Evolutionary conservation across 2,888 invertebrate genomes (phyloP).

Genomic region (Tortricodes alternella): DNA sequence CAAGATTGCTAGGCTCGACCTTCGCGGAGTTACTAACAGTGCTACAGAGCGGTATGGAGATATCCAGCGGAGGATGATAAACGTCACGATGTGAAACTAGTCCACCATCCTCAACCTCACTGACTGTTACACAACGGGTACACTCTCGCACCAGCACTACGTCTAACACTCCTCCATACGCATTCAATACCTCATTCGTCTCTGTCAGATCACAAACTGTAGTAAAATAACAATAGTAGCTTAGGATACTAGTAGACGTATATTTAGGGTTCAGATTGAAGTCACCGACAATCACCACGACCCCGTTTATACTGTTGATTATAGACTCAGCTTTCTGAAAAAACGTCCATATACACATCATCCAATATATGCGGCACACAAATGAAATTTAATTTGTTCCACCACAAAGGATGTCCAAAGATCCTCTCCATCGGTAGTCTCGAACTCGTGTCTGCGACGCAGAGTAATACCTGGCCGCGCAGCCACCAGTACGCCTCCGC

Average conservation of each 20-base stretch:
- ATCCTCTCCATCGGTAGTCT: background rate
- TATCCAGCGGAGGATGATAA: background rate
- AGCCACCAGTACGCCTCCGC: conserved; percentile 4
- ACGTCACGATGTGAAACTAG: background rate
- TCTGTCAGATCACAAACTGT: background rate
- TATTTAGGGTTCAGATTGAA: background rate
- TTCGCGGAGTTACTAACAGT: too few species aligned
- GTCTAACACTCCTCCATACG: background rate
- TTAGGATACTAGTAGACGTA: background rate
- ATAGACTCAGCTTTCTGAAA: background rate
- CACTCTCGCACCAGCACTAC: background rate
- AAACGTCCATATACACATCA: background rate
- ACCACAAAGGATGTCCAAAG: background rate
- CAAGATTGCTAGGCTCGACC: background rate
- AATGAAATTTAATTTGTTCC: background rate
- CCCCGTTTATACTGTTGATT: background rate
- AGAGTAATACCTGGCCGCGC: background rate
- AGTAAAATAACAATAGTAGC: background rate
- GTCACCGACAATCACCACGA: background rate
- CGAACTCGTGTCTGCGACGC: background rate
- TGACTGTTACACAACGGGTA: background rate
- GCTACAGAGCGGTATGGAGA: background rate
- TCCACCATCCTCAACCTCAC: background rate
- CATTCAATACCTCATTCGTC: background rate
- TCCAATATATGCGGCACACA: conserved; percentile 4